These are phyloP conservation scores for Pelmatolapia mariae DNA, from an alignment of 2,113 vertebrate genomes.

Conservation along the genomic window DNA sequence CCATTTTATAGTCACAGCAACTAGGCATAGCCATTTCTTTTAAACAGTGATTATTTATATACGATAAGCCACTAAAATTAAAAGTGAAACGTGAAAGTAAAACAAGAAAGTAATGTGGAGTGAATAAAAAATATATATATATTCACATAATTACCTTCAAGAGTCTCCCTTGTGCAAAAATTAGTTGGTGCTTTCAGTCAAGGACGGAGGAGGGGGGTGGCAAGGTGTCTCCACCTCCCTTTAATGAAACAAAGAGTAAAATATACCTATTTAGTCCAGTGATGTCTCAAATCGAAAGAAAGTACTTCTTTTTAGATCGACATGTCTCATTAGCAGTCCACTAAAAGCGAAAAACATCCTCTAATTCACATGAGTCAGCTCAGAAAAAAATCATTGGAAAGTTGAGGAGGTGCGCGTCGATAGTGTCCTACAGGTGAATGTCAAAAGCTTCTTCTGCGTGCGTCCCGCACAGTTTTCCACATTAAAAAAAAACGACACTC, in stretches of 20 bases:
- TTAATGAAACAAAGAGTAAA: conserved; percentile 15
- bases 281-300: not conserved
- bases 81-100: not conserved
- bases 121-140: not conserved
- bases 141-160: conserved; percentile 52
- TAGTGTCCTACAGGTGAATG: conserved; percentile 39
- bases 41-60: not conserved
- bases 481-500: conserved; percentile 46
- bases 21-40: not conserved
- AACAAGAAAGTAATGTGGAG: not conserved
- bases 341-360: not conserved
- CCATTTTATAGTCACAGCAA: not conserved
- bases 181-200: conserved; percentile 24
- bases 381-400: conserved; percentile 69
- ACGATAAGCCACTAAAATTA: not conserved
- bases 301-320: not conserved
- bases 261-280: not conserved
- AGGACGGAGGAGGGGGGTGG: conserved; percentile 22
- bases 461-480: conserved; percentile 77
- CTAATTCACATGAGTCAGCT: conserved; percentile 54
- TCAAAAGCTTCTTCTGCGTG: conserved; percentile 60
- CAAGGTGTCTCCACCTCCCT: conserved; percentile 55
- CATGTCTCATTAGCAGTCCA: not conserved
- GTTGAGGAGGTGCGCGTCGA: conserved; percentile 49
- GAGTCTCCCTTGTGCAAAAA: conserved; percentile 50